These are phyloP conservation scores for Leptopterna dolabrata DNA, from an alignment of 2,888 invertebrate genomes.

Conservation along the genomic window DNA sequence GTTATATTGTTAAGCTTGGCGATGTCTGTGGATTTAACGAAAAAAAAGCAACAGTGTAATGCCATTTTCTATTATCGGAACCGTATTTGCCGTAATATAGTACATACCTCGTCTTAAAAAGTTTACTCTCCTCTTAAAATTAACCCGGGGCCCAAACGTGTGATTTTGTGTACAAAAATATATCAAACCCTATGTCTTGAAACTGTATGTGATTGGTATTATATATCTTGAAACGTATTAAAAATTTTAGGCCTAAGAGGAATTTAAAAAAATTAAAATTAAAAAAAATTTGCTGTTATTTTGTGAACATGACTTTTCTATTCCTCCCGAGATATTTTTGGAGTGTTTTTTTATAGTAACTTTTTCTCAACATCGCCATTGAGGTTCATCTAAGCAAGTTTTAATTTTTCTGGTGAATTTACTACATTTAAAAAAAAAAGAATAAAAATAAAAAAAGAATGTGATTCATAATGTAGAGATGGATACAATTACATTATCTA, in stretches of 20 bases:
- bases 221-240: conserved; percentile 45
- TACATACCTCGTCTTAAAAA: background rate
- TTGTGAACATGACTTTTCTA: conserved; percentile 44
- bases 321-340: conserved; percentile 49
- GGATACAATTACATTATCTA: conserved; percentile 35
- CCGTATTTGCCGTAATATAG: background rate
- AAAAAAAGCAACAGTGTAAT: background rate
- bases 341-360: conserved; percentile 47
- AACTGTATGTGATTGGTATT: conserved; percentile 54
- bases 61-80: background rate
- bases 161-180: conserved; percentile 46
- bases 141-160: conserved; percentile 50
- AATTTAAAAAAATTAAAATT: background rate
- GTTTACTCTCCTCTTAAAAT: conserved; percentile 21
- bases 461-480: conserved; percentile 41
- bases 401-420: conserved; percentile 22
- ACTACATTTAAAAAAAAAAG: too few relatives aligned
- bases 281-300: conserved; percentile 29
- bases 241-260: conserved; percentile 34
- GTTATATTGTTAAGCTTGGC: background rate
- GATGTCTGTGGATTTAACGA: background rate
- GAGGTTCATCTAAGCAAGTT: background rate
- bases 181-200: conserved; percentile 50
- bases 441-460: conserved; percentile 31
- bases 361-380: background rate